Conservation (phyloP, 2,113 vertebrate species). For the Carlito syrichta region DNA sequence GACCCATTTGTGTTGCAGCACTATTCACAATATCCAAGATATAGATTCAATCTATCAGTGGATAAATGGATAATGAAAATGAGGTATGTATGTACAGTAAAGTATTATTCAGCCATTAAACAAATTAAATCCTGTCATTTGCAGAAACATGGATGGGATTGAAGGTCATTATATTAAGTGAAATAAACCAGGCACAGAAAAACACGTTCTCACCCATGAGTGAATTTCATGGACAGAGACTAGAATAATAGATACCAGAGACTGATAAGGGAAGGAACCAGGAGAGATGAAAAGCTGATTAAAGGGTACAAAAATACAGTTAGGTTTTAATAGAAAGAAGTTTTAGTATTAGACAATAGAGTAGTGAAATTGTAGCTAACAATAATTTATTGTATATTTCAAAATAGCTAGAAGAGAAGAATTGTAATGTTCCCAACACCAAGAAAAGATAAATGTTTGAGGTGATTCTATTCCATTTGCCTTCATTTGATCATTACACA, state of each 20-base stretch:
- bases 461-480: neutral
- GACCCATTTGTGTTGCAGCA: neutral
- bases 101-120: no score
- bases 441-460: neutral
- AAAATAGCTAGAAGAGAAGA: neutral
- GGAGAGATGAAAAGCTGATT: neutral
- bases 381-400: neutral
- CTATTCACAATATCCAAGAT: neutral
- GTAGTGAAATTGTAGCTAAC: neutral
- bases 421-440: neutral
- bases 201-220: neutral
- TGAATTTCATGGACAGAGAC: neutral
- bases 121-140: neutral
- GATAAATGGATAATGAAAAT: neutral
- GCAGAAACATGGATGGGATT: neutral
- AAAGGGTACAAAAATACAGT: neutral
- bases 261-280: neutral
- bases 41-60: neutral
- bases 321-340: neutral
- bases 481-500: neutral
- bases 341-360: neutral
- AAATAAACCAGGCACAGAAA: neutral
- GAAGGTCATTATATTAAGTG: neutral
- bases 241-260: neutral
- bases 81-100: neutral